Evolutionary conservation across 2,888 invertebrate genomes (phyloP).

Genomic region (Globia sparganii): DNA sequence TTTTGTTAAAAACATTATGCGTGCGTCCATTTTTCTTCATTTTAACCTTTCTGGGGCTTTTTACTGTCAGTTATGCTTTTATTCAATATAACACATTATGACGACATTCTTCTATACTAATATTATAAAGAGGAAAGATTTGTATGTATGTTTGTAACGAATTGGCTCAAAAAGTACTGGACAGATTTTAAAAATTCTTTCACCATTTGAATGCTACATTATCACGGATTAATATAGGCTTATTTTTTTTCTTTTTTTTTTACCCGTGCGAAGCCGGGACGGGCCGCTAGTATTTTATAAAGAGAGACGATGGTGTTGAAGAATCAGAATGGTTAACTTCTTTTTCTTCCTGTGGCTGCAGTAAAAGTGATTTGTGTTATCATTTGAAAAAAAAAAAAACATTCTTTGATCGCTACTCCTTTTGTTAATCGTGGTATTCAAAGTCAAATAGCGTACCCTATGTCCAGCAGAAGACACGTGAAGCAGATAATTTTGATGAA

Average conservation of each 20-base stretch:
- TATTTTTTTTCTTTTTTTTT: no score
- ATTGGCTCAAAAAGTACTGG: no score
- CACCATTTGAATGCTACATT: no score
- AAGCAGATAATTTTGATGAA: slow-evolving; percentile 38
- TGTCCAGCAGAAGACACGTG: background rate
- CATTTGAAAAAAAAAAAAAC: background rate
- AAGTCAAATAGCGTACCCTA: background rate
- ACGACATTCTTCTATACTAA: background rate
- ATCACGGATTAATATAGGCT: no score
- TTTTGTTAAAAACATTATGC: slow-evolving; percentile 55
- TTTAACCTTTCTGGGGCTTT: slow-evolving; percentile 46
- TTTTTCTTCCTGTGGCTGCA: no score
- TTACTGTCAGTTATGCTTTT: slow-evolving; percentile 28
- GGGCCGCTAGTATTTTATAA: no score
- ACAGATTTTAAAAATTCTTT: no score
- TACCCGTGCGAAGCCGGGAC: no score
- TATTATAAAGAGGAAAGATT: no score
- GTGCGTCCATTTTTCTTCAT: slow-evolving; percentile 60
- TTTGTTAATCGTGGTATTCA: background rate
- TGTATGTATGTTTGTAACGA: no score
- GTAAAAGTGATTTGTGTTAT: background rate
- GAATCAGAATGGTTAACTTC: background rate
- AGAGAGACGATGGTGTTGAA: background rate
- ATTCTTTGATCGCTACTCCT: background rate
- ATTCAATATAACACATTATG: slow-evolving; percentile 31